Percentiles rank a stretch among this genome's conserved stretches.
Conservation (phyloP, 1,140 invertebrate species). For the Eueides isabella region DNA sequence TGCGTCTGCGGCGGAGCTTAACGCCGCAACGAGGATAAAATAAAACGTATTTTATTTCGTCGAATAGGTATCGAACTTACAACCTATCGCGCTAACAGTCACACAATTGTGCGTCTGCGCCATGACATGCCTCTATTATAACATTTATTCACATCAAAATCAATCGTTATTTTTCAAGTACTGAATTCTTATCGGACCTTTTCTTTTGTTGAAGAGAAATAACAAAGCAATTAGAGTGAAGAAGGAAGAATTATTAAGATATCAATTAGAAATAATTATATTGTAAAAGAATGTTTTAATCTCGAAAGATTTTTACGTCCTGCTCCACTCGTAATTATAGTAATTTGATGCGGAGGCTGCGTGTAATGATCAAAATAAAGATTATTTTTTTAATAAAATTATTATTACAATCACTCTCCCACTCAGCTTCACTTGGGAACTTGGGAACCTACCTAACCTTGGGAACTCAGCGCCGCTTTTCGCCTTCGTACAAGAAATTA, state of each 20-base stretch:
- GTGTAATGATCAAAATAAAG: not conserved
- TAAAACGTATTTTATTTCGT: too few species aligned
- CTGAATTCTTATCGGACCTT: not conserved
- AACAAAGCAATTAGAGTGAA: conserved; percentile 5
- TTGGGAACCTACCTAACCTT: too few species aligned
- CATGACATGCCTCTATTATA: not conserved
- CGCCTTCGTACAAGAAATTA: too few species aligned
- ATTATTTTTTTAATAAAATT: too few species aligned
- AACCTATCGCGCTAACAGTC: too few species aligned
- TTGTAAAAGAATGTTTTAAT: not conserved
- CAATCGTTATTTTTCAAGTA: not conserved
- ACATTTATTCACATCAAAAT: not conserved
- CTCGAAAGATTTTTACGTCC: not conserved
- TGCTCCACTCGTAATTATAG: not conserved
- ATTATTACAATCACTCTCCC: too few species aligned
- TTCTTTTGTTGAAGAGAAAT: not conserved
- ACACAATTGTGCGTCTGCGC: too few species aligned
- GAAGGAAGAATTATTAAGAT: not conserved
- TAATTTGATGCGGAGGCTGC: not conserved
- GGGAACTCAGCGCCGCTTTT: too few species aligned
- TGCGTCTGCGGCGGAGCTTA: too few species aligned
- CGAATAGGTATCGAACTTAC: too few species aligned
- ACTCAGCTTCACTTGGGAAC: too few species aligned
- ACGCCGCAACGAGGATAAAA: too few species aligned
- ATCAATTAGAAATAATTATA: conserved; percentile 8